phyloP scores from a whole-genome alignment of 92 coral and sea anemone species.

The Epizoanthus fatuus region DNA sequence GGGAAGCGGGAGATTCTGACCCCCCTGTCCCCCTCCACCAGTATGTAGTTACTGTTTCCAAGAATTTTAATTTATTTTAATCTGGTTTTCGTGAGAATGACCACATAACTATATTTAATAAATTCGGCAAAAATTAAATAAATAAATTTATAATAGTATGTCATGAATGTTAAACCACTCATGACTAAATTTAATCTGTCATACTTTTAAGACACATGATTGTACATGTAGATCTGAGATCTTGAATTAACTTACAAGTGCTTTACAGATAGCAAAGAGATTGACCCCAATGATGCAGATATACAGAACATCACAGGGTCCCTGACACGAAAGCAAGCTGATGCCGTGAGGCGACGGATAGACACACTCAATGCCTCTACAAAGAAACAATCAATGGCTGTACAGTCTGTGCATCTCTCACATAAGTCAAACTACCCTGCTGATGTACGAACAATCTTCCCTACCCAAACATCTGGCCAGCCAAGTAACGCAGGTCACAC shows the following conservation, averaged over 20 bases:
- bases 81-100: too few relatives aligned
- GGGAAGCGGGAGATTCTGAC: too few relatives aligned
- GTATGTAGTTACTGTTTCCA: background rate
- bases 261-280: conserved; percentile 96
- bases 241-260: background rate
- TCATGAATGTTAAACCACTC: too few relatives aligned
- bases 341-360: conserved; percentile 91
- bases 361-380: conserved; percentile 90
- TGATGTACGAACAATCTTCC: conserved; percentile 96
- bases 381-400: conserved; percentile 59
- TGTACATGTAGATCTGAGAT: background rate
- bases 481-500: conserved; percentile 77
- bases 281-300: conserved; percentile 85
- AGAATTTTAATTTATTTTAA: too few relatives aligned
- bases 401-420: conserved; percentile 34
- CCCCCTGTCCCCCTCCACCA: too few relatives aligned
- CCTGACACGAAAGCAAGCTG: conserved; percentile 96
- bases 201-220: background rate
- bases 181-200: background rate
- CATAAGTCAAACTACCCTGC: conserved; percentile 66
- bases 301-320: conserved; percentile 91
- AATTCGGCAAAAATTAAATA: too few relatives aligned
- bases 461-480: conserved; percentile 88
- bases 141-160: too few relatives aligned
- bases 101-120: too few relatives aligned